Percentiles rank a stretch among this genome's conserved stretches.
These are phyloP conservation scores for Coracias cyanogaster DNA, from an alignment of 2,797 vertebrate genomes.

Conservation along the genomic window DNA sequence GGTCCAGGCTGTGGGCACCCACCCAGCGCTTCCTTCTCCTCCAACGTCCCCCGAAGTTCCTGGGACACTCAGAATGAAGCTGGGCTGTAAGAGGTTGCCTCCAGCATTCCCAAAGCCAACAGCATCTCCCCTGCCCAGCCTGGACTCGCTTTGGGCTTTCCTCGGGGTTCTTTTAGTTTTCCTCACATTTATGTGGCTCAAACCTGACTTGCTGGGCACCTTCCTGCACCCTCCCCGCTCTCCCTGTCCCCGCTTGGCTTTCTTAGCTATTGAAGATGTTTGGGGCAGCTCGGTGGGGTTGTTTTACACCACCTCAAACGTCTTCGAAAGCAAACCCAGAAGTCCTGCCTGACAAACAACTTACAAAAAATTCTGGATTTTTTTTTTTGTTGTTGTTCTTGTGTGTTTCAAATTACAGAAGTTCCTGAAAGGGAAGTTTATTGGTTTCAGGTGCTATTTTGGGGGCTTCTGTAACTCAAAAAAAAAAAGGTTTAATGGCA, in stretches of 20 bases:
- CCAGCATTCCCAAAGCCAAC: not conserved
- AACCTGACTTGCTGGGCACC: not conserved
- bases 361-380: not conserved
- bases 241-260: not conserved
- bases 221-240: not conserved
- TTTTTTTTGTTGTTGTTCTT: not conserved
- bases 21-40: rapidly evolving
- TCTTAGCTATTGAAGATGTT: not conserved
- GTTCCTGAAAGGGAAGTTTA: slow-evolving; percentile 74
- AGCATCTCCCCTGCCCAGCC: not conserved
- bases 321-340: not conserved
- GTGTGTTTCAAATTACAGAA: slow-evolving; percentile 67
- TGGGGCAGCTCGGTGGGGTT: not conserved
- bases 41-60: not conserved
- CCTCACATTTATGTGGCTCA: not conserved
- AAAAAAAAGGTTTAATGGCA: not conserved
- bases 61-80: not conserved
- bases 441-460: slow-evolving; percentile 72
- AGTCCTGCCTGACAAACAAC: not conserved
- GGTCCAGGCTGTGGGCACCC: rapidly evolving
- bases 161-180: not conserved
- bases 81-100: not conserved
- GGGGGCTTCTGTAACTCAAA: slow-evolving; percentile 38
- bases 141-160: not conserved
- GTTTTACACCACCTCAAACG: not conserved